Evolutionary conservation across 2,888 invertebrate species (phyloP).

Genomic region (Drepana falcataria): DNA sequence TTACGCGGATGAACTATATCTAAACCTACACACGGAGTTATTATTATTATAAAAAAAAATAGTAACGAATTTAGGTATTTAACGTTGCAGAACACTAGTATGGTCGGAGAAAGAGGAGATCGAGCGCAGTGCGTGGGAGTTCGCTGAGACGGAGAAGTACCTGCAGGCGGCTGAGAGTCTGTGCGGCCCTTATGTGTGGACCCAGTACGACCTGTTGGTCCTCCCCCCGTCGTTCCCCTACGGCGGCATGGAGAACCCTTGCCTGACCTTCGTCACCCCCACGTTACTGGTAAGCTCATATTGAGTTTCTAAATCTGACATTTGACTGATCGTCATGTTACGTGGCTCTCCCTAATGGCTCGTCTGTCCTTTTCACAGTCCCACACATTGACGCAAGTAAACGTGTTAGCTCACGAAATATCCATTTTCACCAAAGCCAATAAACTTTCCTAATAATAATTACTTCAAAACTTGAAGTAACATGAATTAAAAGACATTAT

Average conservation of each 20-base stretch:
- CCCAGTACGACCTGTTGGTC: constrained; percentile 91
- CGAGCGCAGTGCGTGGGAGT: constrained; percentile 91
- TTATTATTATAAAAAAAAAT: too few relatives aligned
- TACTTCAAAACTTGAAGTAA: too few relatives aligned
- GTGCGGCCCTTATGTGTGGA: constrained; percentile 95
- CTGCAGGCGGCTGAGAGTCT: constrained; percentile 88
- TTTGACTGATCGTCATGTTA: not conserved
- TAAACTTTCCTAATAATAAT: too few relatives aligned
- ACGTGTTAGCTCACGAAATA: too few relatives aligned
- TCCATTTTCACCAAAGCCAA: too few relatives aligned
- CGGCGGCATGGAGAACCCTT: constrained; percentile 99
- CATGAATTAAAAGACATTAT: too few relatives aligned
- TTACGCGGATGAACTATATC: too few relatives aligned
- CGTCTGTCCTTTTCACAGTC: too few relatives aligned
- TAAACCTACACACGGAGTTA: too few relatives aligned
- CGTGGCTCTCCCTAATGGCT: too few relatives aligned
- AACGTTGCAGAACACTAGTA: constrained; percentile 81
- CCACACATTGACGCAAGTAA: too few relatives aligned
- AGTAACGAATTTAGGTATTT: too few relatives aligned
- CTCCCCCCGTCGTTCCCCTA: constrained; percentile 96
- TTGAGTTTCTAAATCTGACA: not conserved
- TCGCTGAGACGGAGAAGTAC: constrained; percentile 91
- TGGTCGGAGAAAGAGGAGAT: constrained; percentile 94
- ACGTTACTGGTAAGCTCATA: constrained; percentile 84
- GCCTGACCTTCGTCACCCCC: constrained; percentile 96